Conservation (phyloP, 2,888 invertebrate genomes). For the Leucophora obtusa region DNA sequence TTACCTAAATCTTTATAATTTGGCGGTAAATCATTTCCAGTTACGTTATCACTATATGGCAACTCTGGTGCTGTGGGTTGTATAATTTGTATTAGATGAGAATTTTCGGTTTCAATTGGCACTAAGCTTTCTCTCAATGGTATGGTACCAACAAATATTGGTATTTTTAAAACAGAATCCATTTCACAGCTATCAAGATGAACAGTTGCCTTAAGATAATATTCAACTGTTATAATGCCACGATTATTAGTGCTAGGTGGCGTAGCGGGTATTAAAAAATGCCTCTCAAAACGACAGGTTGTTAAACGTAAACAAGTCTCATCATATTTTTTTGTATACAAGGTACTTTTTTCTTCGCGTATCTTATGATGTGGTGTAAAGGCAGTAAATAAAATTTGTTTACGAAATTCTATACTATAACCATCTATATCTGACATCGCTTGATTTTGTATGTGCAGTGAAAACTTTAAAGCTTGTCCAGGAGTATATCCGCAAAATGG, state of each 20-base stretch:
- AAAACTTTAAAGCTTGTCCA: constrained; percentile 84
- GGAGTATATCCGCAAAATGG: constrained; percentile 86
- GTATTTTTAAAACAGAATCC: constrained; percentile 63
- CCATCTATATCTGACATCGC: constrained; percentile 64
- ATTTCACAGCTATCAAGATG: constrained; percentile 61
- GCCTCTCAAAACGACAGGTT: constrained; percentile 66
- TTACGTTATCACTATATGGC: constrained; percentile 8
- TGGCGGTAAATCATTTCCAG: constrained; percentile 59
- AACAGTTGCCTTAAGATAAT: constrained; percentile 63
- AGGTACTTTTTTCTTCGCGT: constrained; percentile 40
- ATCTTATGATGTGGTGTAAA: constrained; percentile 64
- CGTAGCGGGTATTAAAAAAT: constrained; percentile 67
- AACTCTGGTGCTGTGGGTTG: constrained; percentile 47
- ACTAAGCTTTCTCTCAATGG: constrained; percentile 65
- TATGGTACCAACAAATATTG: constrained; percentile 71
- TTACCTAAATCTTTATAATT: constrained; percentile 58
- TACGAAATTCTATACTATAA: constrained; percentile 66
- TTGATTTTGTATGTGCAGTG: constrained; percentile 84
- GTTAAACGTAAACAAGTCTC: constrained; percentile 59
- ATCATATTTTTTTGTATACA: constrained; percentile 45
- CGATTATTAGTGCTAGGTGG: constrained; percentile 67
- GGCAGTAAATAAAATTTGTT: constrained; percentile 65
- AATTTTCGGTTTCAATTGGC: constrained; percentile 49
- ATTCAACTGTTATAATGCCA: constrained; percentile 66
- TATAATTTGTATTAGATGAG: too few species aligned